Percentiles rank a stretch among this genome's conserved stretches.
These are phyloP conservation scores for Rafetus swinhoei DNA, from an alignment of 2,113 vertebrate genomes.

Conservation along the genomic window DNA sequence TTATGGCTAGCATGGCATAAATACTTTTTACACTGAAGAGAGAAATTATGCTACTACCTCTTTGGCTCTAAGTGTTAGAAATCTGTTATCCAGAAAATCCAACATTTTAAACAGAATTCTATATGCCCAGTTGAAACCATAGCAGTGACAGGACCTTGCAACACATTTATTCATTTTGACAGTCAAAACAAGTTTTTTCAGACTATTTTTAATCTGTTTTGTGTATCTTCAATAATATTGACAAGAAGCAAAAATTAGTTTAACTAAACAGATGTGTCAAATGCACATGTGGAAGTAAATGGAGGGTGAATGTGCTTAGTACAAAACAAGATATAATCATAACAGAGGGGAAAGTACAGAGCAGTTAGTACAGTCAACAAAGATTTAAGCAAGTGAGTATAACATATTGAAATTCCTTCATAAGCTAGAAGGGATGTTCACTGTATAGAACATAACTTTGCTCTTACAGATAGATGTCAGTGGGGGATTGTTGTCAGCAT, in stretches of 20 bases:
- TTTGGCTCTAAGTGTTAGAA: neutral
- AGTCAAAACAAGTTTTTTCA: neutral
- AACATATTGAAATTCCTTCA: neutral
- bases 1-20: neutral
- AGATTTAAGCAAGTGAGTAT: neutral
- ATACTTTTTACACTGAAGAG: neutral
- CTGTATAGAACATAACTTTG: neutral
- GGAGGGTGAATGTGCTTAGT: neutral
- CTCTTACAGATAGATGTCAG: neutral
- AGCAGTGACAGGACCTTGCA: neutral
- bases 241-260: neutral
- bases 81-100: neutral
- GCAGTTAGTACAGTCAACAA: neutral
- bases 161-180: fast-evolving
- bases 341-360: neutral
- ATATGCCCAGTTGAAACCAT: fast-evolving
- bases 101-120: neutral
- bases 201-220: neutral
- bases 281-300: neutral
- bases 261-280: neutral
- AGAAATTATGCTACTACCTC: neutral
- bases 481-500: neutral
- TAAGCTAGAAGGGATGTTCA: neutral
- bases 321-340: fast-evolving
- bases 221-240: neutral